Percentiles rank a stretch among this genome's conserved stretches.
These are phyloP conservation scores for Mustela lutreola DNA, from an alignment of 2,113 vertebrate species.

Conservation along the genomic window DNA sequence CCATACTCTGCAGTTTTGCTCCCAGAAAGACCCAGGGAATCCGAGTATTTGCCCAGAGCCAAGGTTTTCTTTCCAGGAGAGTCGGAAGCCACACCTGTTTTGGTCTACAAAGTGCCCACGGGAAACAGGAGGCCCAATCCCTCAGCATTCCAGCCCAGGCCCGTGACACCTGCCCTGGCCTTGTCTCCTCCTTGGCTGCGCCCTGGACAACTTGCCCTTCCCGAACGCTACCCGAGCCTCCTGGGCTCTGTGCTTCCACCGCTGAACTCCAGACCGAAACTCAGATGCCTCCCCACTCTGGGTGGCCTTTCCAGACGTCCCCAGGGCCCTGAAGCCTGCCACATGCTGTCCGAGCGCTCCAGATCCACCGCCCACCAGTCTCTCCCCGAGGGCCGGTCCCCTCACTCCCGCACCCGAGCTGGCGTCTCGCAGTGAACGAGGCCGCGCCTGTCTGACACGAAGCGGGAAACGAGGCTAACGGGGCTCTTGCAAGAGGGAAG, in stretches of 20 bases:
- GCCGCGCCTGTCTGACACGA: not conserved
- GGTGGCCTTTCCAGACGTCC: too few relatives aligned
- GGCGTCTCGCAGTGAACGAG: not conserved
- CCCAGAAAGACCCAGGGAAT: not conserved
- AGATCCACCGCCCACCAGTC: accelerated
- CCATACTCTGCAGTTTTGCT: not conserved
- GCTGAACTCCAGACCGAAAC: not conserved
- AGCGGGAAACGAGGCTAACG: not conserved
- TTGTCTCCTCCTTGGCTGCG: not conserved
- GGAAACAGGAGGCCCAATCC: not conserved
- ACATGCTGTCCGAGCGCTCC: not conserved
- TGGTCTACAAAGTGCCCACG: not conserved
- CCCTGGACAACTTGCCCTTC: not conserved
- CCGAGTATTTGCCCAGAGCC: not conserved
- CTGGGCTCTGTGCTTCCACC: too few relatives aligned
- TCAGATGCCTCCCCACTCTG: not conserved
- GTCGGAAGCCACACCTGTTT: not conserved
- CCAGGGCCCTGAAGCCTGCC: not conserved
- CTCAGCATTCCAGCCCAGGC: not conserved
- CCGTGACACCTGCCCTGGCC: not conserved
- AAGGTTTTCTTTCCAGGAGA: not conserved
- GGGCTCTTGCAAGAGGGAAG: not conserved
- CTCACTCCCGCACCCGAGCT: not conserved
- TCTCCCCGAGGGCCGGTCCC: not conserved
- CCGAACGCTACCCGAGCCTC: accelerated